Conservation (phyloP, 2,797 vertebrate genomes). For the Odontamblyopus rebecca region DNA sequence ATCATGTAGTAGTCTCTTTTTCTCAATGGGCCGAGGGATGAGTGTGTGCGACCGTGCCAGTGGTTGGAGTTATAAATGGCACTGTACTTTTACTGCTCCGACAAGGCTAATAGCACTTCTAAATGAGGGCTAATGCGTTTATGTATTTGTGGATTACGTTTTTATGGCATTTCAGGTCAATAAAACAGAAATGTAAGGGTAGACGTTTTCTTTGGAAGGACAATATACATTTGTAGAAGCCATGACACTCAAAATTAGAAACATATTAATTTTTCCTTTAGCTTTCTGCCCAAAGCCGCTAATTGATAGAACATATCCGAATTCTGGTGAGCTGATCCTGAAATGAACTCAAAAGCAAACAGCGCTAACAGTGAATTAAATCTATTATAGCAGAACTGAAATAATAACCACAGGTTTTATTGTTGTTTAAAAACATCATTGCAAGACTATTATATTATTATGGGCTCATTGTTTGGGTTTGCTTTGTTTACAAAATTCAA, state of each 20-base stretch:
- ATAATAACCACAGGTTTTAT: constrained; percentile 23
- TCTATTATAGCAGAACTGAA: not conserved
- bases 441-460: constrained; percentile 17
- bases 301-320: constrained; percentile 76
- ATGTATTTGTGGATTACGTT: constrained; percentile 77
- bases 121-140: constrained; percentile 73
- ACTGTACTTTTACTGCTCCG: constrained; percentile 63
- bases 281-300: constrained; percentile 64
- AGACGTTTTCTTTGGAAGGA: constrained; percentile 78
- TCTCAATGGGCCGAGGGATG: constrained; percentile 66
- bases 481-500: constrained; percentile 49
- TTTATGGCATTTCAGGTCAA: constrained; percentile 74
- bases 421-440: constrained; percentile 21
- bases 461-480: constrained; percentile 49
- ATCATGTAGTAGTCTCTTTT: constrained; percentile 38
- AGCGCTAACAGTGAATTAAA: constrained; percentile 37
- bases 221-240: constrained; percentile 65
- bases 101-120: constrained; percentile 70
- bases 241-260: constrained; percentile 75
- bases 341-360: constrained; percentile 54
- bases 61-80: constrained; percentile 70
- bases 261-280: constrained; percentile 71
- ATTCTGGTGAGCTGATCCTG: constrained; percentile 66
- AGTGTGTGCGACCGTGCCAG: constrained; percentile 71
- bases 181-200: constrained; percentile 75